Base-by-base conservation (phyloP, 2,888 invertebrate species). In the Clusia tigrina region DNA sequence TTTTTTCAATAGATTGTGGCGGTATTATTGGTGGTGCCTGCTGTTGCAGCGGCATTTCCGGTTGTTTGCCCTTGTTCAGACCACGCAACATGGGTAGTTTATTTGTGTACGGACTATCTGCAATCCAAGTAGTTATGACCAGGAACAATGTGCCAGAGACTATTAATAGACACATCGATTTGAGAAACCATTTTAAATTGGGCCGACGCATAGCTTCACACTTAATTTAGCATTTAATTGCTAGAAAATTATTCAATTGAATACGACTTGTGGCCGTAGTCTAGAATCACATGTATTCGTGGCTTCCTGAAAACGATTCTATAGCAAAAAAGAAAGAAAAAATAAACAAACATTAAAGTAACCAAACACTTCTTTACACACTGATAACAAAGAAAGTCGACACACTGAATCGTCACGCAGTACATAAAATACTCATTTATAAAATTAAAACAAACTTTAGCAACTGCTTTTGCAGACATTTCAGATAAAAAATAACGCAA, bases 141-240 rank as follows among this genome's bases (percentile, higher is more conserved):
- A 81, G 66, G 60, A 82, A 81, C 23, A 81, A 62, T 20, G 72
- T 73, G 22, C 76, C 65, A 6, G 77, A 75, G n/a, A 78, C 57
- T 2, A 81, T n/a, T 18, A 79, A 54, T 38, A 82, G 54, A 24
- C 73, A 69, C 2, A 72, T 59, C 5, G 78, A 71, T 68, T 81
- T 81, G 15, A 80, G 59, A 55, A 82, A 67, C 81, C 81, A 82
- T 67, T 82, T 81, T 2, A 79, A 54, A 62, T 81, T 81, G 17
- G 81, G 80, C 22, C 81, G 77, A 54, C 81, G 76, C 83, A 82
- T 82, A 61, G 58, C n/a, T 32, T 32, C 6, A 32, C 6, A 9
- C 6, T 32, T 32, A 32, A 32, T 42, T 42, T 10, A 15, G 12
- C 42, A n/a, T 42, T 42, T n/a, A 15, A 42, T 42, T 5, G 9